phyloP scores from a whole-genome alignment of 2,113 vertebrate genomes.

The Ochotona curzoniae region DNA sequence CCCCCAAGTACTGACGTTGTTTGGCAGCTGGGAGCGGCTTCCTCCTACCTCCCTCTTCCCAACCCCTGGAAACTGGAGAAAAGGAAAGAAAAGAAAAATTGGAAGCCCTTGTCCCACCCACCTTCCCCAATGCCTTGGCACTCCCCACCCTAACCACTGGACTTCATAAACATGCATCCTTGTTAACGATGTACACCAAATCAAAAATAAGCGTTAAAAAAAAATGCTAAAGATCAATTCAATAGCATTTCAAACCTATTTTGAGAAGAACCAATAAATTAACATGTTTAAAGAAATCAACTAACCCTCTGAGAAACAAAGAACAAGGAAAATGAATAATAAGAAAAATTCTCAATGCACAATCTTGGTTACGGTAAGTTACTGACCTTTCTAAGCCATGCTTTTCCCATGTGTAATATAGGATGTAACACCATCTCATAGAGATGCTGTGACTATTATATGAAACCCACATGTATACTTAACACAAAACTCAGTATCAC shows the following conservation, averaged over 20 bases:
- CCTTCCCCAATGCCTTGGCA: no score
- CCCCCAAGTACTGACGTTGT: no score
- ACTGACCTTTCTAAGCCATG: neutral
- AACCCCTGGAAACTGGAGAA: no score
- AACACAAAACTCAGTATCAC: neutral
- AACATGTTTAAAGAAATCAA: constrained; percentile 7
- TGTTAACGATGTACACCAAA: no score
- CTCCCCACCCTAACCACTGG: no score
- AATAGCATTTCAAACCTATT: neutral
- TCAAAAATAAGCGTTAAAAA: no score
- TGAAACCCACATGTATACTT: constrained; percentile 25
- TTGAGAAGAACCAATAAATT: constrained; percentile 3
- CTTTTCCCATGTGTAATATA: neutral
- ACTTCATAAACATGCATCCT: no score
- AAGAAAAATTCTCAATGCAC: neutral
- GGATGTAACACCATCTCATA: neutral
- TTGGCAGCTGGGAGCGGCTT: no score
- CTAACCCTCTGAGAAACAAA: neutral
- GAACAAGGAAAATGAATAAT: neutral
- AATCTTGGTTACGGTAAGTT: neutral
- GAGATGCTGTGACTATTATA: neutral
- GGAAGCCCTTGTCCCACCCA: no score
- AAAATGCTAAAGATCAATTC: neutral
- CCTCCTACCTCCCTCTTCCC: no score
- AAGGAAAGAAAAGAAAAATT: no score